These are phyloP conservation scores for Melieria omissa DNA, from an alignment of 2,888 invertebrate genomes.

Conservation along the genomic window DNA sequence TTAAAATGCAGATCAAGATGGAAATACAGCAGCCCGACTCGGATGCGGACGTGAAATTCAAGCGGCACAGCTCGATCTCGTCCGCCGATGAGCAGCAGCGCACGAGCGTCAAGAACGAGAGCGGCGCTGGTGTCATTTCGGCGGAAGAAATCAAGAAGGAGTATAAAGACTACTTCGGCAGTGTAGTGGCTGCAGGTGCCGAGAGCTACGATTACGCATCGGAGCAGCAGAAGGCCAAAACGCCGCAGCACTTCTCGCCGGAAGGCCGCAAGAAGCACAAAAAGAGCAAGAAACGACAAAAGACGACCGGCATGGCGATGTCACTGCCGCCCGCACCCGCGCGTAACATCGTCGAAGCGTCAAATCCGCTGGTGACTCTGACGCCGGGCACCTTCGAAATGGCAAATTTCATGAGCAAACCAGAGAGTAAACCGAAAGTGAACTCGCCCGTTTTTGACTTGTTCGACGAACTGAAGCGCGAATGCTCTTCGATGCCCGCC, in stretches of 20 bases:
- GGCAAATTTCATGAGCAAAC: conserved; percentile 13
- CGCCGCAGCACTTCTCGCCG: conserved; percentile 64
- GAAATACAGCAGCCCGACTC: conserved; percentile 58
- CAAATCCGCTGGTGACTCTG: conserved; percentile 25
- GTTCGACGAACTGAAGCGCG: conserved; percentile 69
- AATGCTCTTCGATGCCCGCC: conserved; percentile 40
- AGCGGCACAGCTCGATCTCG: conserved; percentile 56
- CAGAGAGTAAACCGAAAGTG: conserved; percentile 17
- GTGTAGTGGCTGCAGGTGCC: conserved; percentile 19
- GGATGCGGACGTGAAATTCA: conserved; percentile 51
- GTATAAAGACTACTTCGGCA: conserved; percentile 52
- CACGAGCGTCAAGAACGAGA: conserved; percentile 40
- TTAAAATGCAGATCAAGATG: conserved; percentile 73
- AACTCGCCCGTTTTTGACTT: conserved; percentile 52
- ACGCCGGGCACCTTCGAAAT: conserved; percentile 8
- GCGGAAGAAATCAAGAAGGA: conserved; percentile 60
- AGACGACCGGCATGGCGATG: conserved; percentile 66
- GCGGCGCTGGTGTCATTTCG: background rate
- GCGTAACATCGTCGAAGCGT: conserved; percentile 26
- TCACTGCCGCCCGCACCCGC: background rate
- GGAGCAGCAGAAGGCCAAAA: conserved; percentile 16
- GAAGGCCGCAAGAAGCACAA: conserved; percentile 82
- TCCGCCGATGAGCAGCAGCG: conserved; percentile 61
- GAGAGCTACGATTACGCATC: conserved; percentile 31
- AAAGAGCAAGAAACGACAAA: conserved; percentile 85